Conservation (phyloP, 1,140 invertebrate species). For the Drosophila ananassae region DNA sequence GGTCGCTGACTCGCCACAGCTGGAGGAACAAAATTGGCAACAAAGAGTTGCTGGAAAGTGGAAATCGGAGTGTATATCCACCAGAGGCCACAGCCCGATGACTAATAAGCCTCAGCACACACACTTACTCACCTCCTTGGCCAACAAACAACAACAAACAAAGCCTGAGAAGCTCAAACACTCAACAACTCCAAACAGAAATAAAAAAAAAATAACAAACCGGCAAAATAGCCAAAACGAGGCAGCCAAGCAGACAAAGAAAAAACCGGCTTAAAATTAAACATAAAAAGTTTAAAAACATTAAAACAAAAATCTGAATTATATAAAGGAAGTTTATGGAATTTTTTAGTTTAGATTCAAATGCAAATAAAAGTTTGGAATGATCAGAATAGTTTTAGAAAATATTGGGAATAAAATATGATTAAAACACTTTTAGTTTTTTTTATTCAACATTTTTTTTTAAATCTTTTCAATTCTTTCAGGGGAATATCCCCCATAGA, state of each 20-base stretch:
- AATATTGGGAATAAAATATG: neutral
- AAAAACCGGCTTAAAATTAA: conserved; percentile 69
- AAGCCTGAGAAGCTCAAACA: conserved; percentile 17
- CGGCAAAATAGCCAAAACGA: conserved; percentile 65
- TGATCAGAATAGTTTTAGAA: too few species aligned
- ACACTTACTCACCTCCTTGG: neutral
- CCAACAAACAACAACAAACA: conserved; percentile 52
- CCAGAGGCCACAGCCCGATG: conserved; percentile 26
- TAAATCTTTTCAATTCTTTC: conserved; percentile 6
- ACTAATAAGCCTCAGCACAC: conserved; percentile 61
- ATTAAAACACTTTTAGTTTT: neutral
- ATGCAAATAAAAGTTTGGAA: too few species aligned
- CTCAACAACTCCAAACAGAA: conserved; percentile 17
- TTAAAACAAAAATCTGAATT: conserved; percentile 7
- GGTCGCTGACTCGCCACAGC: conserved; percentile 38
- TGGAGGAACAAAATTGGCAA: conserved; percentile 44
- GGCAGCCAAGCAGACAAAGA: conserved; percentile 57
- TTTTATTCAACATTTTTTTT: neutral
- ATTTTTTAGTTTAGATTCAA: conserved; percentile 4
- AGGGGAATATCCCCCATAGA: conserved; percentile 31
- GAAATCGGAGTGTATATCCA: conserved; percentile 36
- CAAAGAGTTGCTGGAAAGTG: conserved; percentile 45
- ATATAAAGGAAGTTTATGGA: conserved; percentile 11
- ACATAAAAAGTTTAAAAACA: conserved; percentile 23
- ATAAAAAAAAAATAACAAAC: conserved; percentile 43